phyloP scores from a whole-genome alignment of 1,140 invertebrate species.

The Telenomus remus region DNA sequence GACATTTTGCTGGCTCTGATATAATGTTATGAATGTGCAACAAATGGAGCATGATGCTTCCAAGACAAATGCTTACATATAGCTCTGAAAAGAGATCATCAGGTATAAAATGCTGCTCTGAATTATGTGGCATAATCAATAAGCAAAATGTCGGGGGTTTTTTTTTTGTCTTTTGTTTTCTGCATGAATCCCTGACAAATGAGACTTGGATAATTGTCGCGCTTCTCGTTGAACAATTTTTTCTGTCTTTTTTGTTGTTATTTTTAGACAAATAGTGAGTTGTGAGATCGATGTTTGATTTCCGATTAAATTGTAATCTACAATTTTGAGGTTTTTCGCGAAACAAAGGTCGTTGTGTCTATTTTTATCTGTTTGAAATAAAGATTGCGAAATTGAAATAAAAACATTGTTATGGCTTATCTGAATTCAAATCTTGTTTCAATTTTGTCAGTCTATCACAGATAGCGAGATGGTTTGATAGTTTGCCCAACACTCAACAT shows the following conservation, averaged over 20 bases:
- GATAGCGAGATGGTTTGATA: slow-evolving; percentile 5
- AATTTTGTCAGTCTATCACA: slow-evolving; percentile 14
- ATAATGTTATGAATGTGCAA: slow-evolving; percentile 35
- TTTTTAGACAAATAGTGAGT: no score
- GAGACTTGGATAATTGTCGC: slow-evolving; percentile 2
- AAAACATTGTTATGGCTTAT: no score
- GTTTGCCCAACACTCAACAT: slow-evolving; percentile 14
- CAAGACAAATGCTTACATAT: slow-evolving; percentile 33
- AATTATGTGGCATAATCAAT: slow-evolving; percentile 38
- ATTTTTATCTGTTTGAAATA: no score
- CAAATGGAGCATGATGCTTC: slow-evolving; percentile 28
- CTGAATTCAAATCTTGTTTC: slow-evolving; percentile 8
- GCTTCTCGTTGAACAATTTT: background rate
- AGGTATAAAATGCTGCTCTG: slow-evolving; percentile 17
- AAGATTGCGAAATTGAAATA: no score
- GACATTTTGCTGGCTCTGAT: slow-evolving; percentile 26
- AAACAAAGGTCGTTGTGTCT: no score
- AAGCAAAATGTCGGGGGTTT: slow-evolving; percentile 10
- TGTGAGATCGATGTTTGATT: no score
- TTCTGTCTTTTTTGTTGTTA: no score
- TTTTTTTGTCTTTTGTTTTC: slow-evolving; percentile 10
- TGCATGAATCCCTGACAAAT: slow-evolving; percentile 5
- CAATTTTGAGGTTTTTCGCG: no score
- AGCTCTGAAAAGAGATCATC: slow-evolving; percentile 24
- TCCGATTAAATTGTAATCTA: no score